A percentile compares a stretch with the other conserved stretches of the same genome.
These are phyloP conservation scores for Hestina assimilis DNA, from an alignment of 1,140 invertebrate species.

Conservation along the genomic window DNA sequence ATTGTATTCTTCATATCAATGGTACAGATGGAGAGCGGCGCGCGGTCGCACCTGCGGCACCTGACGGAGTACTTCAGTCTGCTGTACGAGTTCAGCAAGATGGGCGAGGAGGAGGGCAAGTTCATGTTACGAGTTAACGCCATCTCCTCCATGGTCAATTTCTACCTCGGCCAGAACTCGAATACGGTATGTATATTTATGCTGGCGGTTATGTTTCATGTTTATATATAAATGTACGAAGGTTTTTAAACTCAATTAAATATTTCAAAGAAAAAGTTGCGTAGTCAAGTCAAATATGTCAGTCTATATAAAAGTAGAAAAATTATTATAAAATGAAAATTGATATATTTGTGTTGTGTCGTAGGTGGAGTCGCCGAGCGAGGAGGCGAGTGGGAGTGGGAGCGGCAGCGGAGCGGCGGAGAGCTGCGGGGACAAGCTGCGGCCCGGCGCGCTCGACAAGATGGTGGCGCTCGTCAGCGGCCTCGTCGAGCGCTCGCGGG, in stretches of 20 bases:
- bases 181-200: slow-evolving; percentile 39
- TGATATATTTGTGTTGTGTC: no score
- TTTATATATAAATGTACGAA: no score
- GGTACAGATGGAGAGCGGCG: slow-evolving; percentile 92
- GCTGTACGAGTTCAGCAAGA: slow-evolving; percentile 94
- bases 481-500: slow-evolving; percentile 92
- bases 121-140: slow-evolving; percentile 92
- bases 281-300: no score
- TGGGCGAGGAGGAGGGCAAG: slow-evolving; percentile 94
- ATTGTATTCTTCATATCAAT: no score
- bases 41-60: slow-evolving; percentile 91
- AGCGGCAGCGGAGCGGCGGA: slow-evolving; percentile 42
- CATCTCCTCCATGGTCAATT: slow-evolving; percentile 93
- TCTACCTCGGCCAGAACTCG: slow-evolving; percentile 90
- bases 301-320: background rate
- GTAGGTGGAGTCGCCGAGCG: slow-evolving; percentile 80
- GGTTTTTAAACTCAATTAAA: no score
- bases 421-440: slow-evolving; percentile 82
- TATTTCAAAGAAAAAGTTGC: no score
- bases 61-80: slow-evolving; percentile 95
- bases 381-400: slow-evolving; percentile 64
- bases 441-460: slow-evolving; percentile 95
- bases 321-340: background rate
- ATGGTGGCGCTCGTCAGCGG: slow-evolving; percentile 95
- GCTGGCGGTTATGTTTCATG: background rate